A percentile compares a stretch with the other conserved stretches of the same genome.
Conservation (phyloP, 2,797 vertebrate species). For the Lepus townsendii region DNA sequence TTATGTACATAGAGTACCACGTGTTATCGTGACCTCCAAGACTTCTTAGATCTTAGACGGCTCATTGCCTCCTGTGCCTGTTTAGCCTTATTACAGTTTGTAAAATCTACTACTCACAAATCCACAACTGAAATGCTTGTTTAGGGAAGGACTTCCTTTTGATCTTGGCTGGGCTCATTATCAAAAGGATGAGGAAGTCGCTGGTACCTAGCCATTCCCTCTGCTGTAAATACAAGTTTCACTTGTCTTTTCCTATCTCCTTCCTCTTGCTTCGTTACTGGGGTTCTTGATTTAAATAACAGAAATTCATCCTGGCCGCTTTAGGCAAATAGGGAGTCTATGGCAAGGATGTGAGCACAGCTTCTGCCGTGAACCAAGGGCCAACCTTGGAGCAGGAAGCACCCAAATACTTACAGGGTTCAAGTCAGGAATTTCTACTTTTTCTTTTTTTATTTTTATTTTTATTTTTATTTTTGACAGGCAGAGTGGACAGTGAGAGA, state of each 20-base stretch:
- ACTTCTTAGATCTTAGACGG: background rate
- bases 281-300: background rate
- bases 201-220: background rate
- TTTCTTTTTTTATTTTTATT: too few relatives aligned
- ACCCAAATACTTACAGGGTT: background rate
- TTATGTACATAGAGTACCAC: conserved; percentile 4
- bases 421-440: background rate
- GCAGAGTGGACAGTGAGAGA: too few relatives aligned
- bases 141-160: conserved; percentile 53
- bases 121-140: background rate
- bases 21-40: background rate
- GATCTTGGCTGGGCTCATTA: background rate
- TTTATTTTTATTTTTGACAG: too few relatives aligned
- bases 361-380: background rate
- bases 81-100: background rate
- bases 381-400: background rate
- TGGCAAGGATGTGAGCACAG: background rate
- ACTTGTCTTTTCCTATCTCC: background rate
- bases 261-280: background rate
- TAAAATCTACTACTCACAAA: background rate
- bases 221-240: background rate
- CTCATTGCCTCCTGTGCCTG: background rate
- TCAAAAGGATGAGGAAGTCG: background rate
- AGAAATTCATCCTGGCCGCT: background rate
- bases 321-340: background rate